A percentile compares a stretch with the other conserved stretches of the same genome.
These are phyloP conservation scores for Aspidapion aeneum DNA, from an alignment of 2,888 invertebrate genomes.

Conservation along the genomic window DNA sequence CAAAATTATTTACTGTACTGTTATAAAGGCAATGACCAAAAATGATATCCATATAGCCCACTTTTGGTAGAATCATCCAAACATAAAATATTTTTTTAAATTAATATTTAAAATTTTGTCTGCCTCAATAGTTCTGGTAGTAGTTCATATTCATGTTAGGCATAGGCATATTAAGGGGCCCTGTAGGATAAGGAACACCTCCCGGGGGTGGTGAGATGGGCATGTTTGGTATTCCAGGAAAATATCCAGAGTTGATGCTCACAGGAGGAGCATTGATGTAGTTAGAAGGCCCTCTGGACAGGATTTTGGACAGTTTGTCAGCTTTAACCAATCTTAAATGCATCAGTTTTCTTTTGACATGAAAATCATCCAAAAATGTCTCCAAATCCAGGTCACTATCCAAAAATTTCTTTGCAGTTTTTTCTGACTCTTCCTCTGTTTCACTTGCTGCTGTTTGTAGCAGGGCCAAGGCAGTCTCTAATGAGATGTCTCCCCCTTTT, in stretches of 20 bases:
- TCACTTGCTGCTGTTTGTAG: constrained; percentile 90
- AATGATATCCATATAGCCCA: too few species aligned
- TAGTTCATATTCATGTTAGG: constrained; percentile 50
- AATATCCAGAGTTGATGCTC: constrained; percentile 47
- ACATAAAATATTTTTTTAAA: too few species aligned
- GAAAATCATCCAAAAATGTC: constrained; percentile 81
- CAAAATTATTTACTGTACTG: too few species aligned
- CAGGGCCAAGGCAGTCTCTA: constrained; percentile 84
- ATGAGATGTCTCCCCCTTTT: constrained; percentile 71
- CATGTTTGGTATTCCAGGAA: constrained; percentile 44
- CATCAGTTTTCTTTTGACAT: constrained; percentile 69
- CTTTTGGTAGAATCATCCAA: too few species aligned
- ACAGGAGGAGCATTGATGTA: constrained; percentile 46
- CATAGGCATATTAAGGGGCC: constrained; percentile 76
- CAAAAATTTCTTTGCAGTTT: constrained; percentile 75
- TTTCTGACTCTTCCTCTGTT: constrained; percentile 91
- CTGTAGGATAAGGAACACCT: constrained; percentile 64
- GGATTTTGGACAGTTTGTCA: constrained; percentile 84
- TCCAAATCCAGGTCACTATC: constrained; percentile 71
- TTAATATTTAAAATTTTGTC: too few species aligned
- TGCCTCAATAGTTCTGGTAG: constrained; percentile 43
- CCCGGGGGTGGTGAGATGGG: constrained; percentile 34
- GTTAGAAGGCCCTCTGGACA: constrained; percentile 45
- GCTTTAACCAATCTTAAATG: constrained; percentile 86
- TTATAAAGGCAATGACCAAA: too few species aligned